Evolutionary conservation across 2,113 vertebrate species (phyloP).

Genomic region (Pituophis catenifer): DNA sequence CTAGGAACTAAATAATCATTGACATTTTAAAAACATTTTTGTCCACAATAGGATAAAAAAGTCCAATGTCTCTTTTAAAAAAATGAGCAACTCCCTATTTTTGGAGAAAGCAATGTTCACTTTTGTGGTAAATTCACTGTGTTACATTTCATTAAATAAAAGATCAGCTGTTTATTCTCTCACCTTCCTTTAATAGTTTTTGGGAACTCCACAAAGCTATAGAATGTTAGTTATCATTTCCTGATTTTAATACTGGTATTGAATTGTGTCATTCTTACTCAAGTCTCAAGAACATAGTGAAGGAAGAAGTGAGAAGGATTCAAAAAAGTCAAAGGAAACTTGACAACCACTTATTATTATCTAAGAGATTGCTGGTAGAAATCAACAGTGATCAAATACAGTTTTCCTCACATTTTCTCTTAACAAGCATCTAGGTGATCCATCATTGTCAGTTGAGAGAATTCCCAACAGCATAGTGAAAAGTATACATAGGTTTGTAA

Average conservation of each 20-base stretch:
- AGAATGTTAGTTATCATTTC: not conserved
- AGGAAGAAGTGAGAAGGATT: not conserved
- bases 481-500: not conserved
- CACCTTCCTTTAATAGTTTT: not conserved
- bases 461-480: not conserved
- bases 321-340: not conserved
- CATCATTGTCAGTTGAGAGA: slow-evolving; percentile 12
- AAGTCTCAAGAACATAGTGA: not conserved
- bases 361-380: not conserved
- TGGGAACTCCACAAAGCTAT: not conserved
- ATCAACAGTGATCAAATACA: slow-evolving; percentile 4
- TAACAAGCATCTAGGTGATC: not conserved
- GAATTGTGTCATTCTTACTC: not conserved
- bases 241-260: not conserved
- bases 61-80: not conserved
- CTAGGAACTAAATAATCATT: not conserved
- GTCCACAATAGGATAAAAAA: not conserved
- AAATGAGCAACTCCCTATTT: not conserved
- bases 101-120: not conserved
- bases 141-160: not conserved
- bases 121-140: not conserved
- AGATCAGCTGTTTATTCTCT: not conserved
- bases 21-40: not conserved
- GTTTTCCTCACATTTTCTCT: not conserved
- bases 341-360: not conserved